Percentiles rank a stretch among this genome's conserved stretches.
Evolutionary conservation across 2,797 vertebrate genomes (phyloP).

Genomic region (Leptoclinus maculatus): DNA sequence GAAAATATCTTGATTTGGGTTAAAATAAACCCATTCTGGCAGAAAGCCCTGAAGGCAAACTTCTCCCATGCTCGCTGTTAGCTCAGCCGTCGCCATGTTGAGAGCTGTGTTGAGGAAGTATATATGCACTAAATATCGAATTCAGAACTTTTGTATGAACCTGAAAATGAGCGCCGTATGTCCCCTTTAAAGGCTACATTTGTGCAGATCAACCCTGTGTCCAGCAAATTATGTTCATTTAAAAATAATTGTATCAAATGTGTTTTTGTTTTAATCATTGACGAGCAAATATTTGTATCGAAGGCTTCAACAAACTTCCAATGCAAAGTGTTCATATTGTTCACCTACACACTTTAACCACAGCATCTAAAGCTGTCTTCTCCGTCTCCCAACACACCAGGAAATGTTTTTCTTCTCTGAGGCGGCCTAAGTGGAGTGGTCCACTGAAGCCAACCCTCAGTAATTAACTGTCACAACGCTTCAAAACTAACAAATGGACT

Average conservation of each 20-base stretch:
- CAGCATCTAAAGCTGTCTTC: constrained; percentile 55
- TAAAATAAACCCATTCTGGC: neutral
- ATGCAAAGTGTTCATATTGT: neutral
- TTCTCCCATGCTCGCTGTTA: neutral
- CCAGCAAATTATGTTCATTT: neutral
- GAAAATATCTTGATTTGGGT: neutral
- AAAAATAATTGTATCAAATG: no score
- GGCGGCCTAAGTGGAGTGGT: constrained; percentile 68
- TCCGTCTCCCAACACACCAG: constrained; percentile 57
- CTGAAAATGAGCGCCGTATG: neutral
- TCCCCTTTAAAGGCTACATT: neutral
- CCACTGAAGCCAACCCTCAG: constrained; percentile 70
- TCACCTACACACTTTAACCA: constrained; percentile 44
- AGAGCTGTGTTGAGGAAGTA: neutral
- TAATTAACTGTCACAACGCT: constrained; percentile 84
- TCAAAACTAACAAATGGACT: constrained; percentile 85
- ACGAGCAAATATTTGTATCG: neutral
- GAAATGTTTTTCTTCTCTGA: constrained; percentile 68
- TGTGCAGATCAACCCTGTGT: neutral
- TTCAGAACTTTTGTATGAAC: neutral
- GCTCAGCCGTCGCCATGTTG: neutral
- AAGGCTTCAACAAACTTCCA: neutral
- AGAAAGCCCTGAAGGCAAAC: neutral
- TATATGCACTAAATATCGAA: neutral
- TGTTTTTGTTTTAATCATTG: no score